Base-by-base conservation (phyloP, 2,888 invertebrate genomes). In the Theodoxus fluviatilis region DNA sequence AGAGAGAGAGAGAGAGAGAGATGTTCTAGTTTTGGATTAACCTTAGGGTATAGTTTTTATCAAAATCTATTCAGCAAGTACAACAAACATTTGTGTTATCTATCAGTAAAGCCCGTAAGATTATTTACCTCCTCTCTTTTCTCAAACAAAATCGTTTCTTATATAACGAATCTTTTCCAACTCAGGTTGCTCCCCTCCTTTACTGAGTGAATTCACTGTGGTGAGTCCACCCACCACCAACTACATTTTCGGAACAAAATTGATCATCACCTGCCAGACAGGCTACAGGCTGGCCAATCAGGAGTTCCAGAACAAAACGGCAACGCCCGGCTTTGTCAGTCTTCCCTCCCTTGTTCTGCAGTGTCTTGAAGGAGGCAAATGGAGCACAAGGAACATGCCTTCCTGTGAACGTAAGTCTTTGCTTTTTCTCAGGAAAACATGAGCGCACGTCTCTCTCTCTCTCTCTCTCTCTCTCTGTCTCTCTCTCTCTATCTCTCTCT, bases 231-330 rank as follows among this genome's bases (percentile, higher is more conserved):
- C 70, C 2, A 37, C 59, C 9, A 25, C 71, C 18, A 70, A 31
- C 18, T 72, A 71, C 68, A 68, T 68, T 38, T 80, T 77, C 65
- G 76, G 71, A 0, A 74, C 76, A 1, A 18, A n/a, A 1, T 76
- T 78, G 57, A 72, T 57, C 3, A 75, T 82, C 1, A 72, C 70
- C 18, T 82, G 82, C 71, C 57, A 70, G 7, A 12, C 7, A 7
- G 82, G 82, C n/a, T 79, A 81, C 65, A 38, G 68, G 25, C 79
- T 82, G 49, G 70, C 71, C 7, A 76, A 78, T 33, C 72, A 77
- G 37, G 78, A 79, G 68, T 77, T 78, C 28, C 70, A 70, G 22
- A 47, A 55, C n/a, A 35, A n/a, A 31, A 65, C 57, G 12, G 57
- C 64, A 9, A 33, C 33, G n/a, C 43, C 37, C 63, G 28, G 28